Percentiles rank a stretch among this genome's conserved stretches.
Evolutionary conservation across 2,888 invertebrate species (phyloP).

Genomic region (Cremastinae sp.): DNA sequence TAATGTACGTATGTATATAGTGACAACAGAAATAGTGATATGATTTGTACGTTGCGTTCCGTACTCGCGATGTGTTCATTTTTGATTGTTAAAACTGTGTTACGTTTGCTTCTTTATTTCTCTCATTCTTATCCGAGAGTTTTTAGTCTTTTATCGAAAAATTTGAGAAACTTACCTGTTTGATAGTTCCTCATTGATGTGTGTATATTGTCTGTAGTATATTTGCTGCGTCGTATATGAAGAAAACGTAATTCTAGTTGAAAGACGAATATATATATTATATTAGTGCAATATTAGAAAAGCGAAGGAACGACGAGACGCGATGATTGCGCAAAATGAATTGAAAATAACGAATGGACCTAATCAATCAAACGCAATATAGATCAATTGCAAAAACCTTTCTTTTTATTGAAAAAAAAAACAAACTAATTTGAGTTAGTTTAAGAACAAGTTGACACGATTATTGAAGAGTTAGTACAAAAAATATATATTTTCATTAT

Average conservation of each 20-base stretch:
- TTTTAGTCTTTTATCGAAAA: background rate
- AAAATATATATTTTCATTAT: constrained; percentile 76
- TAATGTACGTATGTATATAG: constrained; percentile 64
- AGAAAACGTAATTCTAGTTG: background rate
- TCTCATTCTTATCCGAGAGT: background rate
- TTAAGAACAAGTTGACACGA: constrained; percentile 42
- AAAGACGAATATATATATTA: background rate
- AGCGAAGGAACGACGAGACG: background rate
- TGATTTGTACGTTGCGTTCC: background rate
- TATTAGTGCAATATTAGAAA: constrained; percentile 3
- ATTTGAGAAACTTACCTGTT: constrained; percentile 5
- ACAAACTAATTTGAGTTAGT: constrained; percentile 61
- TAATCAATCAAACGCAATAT: constrained; percentile 18
- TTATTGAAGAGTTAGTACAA: constrained; percentile 73
- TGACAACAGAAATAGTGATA: constrained; percentile 11
- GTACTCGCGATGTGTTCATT: background rate
- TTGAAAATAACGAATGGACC: constrained; percentile 10
- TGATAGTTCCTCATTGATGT: constrained; percentile 39
- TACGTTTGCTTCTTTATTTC: background rate
- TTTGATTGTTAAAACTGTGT: background rate
- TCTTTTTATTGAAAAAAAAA: constrained; percentile 72
- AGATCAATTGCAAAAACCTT: constrained; percentile 43
- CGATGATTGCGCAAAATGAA: background rate
- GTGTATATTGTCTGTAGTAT: constrained; percentile 14
- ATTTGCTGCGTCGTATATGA: constrained; percentile 15